These are phyloP conservation scores for Ptychochromis oligacanthus DNA, from an alignment of 2,113 vertebrate genomes.

Conservation along the genomic window DNA sequence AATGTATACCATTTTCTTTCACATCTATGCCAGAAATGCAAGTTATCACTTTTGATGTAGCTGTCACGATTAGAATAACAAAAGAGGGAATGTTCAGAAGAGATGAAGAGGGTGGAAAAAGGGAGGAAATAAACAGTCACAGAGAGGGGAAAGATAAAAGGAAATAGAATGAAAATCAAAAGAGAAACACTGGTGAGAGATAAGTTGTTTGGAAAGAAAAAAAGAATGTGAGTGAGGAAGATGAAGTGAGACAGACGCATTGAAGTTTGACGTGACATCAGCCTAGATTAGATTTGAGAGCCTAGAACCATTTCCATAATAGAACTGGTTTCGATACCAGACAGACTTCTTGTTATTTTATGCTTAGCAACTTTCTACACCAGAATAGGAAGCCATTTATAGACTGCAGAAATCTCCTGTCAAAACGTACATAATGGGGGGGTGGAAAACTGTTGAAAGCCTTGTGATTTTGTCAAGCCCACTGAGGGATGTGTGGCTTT, in stretches of 20 bases:
- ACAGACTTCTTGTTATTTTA: slow-evolving; percentile 22
- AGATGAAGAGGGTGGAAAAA: neutral
- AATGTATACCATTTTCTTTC: neutral
- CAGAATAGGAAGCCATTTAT: slow-evolving; percentile 13
- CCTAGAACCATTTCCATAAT: slow-evolving; percentile 8
- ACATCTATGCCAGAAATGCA: neutral
- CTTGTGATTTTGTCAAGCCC: slow-evolving; percentile 40
- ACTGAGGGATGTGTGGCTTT: slow-evolving; percentile 26
- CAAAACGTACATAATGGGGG: slow-evolving; percentile 30
- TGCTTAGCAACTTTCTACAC: neutral
- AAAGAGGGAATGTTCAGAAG: slow-evolving; percentile 2
- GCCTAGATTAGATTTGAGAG: slow-evolving; percentile 18
- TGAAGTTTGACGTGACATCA: slow-evolving; percentile 43
- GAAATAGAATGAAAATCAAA: slow-evolving; percentile 1
- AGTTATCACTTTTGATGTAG: slow-evolving; percentile 23
- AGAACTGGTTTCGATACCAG: neutral
- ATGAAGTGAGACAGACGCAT: slow-evolving; percentile 23
- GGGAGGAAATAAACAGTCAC: neutral
- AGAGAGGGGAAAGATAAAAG: slow-evolving; percentile 15
- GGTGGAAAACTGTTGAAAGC: slow-evolving; percentile 35
- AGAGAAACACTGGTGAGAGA: neutral
- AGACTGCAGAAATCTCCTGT: slow-evolving; percentile 25
- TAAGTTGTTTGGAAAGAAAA: neutral
- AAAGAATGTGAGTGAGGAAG: neutral
- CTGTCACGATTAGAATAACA: slow-evolving; percentile 38